A percentile compares a stretch with the other conserved stretches of the same genome.
Conservation (phyloP, 2,113 vertebrate species). For the Lophotis ruficrista region DNA sequence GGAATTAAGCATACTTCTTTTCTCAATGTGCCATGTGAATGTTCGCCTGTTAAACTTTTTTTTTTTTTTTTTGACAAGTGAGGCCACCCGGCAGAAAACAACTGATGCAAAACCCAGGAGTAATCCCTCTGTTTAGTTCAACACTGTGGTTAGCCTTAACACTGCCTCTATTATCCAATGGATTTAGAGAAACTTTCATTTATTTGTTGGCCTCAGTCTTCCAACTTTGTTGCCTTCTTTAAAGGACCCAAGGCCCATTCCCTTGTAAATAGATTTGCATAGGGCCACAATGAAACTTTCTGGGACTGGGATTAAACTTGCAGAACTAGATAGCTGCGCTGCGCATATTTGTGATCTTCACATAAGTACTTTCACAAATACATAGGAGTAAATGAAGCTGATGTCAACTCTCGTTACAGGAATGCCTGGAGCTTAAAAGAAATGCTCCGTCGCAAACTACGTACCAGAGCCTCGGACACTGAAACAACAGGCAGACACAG, state of each 20-base stretch:
- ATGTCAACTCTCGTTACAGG: slow-evolving; percentile 1
- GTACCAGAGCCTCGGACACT: fast-evolving
- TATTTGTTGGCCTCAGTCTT: slow-evolving; percentile 93
- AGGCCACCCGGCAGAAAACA: slow-evolving; percentile 99
- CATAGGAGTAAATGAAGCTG: slow-evolving; percentile 53
- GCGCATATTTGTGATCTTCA: slow-evolving; percentile 72
- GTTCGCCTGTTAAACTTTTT: slow-evolving; percentile 88
- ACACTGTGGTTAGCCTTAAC: slow-evolving; percentile 97
- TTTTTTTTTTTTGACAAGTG: slow-evolving; percentile 90
- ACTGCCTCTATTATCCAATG: slow-evolving; percentile 98
- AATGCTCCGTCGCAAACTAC: not conserved
- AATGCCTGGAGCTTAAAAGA: slow-evolving; percentile 30
- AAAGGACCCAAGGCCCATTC: slow-evolving; percentile 81
- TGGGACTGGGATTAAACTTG: slow-evolving; percentile 75
- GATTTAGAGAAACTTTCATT: slow-evolving; percentile 99
- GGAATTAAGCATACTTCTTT: slow-evolving; percentile 98
- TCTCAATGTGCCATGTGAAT: slow-evolving; percentile 93
- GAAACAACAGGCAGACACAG: not conserved
- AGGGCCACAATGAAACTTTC: slow-evolving; percentile 80
- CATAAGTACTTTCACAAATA: slow-evolving; percentile 75
- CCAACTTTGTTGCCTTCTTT: slow-evolving; percentile 82
- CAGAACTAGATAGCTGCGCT: slow-evolving; percentile 68
- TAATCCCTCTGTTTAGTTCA: slow-evolving; percentile 97
- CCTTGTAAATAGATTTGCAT: slow-evolving; percentile 90
- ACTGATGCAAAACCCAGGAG: slow-evolving; percentile 98